phyloP scores from a whole-genome alignment of 2,113 vertebrate genomes.

The Ciconia maguari region DNA sequence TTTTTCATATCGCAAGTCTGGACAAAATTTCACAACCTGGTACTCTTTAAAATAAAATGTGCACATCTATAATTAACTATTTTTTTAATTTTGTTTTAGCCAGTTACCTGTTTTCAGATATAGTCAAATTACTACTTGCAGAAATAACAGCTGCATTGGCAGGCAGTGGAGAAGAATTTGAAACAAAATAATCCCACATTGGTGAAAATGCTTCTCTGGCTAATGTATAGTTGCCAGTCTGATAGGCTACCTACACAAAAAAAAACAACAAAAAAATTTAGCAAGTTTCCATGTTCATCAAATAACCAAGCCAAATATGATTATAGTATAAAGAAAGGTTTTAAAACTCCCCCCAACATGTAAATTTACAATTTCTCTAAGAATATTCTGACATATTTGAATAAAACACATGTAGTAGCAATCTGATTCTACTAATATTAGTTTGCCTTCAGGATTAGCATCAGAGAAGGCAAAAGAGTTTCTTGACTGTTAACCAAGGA shows the following conservation, averaged over 20 bases:
- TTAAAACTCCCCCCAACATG: neutral
- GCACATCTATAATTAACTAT: neutral
- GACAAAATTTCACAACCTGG: neutral
- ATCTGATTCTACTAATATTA: neutral
- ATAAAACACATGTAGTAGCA: conserved; percentile 55
- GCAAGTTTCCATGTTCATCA: neutral
- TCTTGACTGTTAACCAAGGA: neutral
- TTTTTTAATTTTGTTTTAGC: neutral
- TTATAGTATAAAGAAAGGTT: neutral
- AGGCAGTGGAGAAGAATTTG: neutral
- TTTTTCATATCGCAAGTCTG: neutral
- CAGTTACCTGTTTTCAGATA: conserved; percentile 75
- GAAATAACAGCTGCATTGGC: conserved; percentile 40
- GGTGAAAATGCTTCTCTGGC: conserved; percentile 83
- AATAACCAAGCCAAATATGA: neutral
- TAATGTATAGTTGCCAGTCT: conserved; percentile 77
- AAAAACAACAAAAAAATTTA: neutral
- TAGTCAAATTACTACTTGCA: conserved; percentile 50
- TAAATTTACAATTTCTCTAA: conserved; percentile 34
- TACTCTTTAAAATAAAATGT: neutral
- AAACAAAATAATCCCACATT: conserved; percentile 87
- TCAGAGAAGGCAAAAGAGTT: neutral
- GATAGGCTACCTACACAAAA: conserved; percentile 84
- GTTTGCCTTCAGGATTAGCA: neutral
- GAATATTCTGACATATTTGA: conserved; percentile 46